phyloP scores from a whole-genome alignment of 2,797 vertebrate species.

The Paramormyrops hopkinsi region DNA sequence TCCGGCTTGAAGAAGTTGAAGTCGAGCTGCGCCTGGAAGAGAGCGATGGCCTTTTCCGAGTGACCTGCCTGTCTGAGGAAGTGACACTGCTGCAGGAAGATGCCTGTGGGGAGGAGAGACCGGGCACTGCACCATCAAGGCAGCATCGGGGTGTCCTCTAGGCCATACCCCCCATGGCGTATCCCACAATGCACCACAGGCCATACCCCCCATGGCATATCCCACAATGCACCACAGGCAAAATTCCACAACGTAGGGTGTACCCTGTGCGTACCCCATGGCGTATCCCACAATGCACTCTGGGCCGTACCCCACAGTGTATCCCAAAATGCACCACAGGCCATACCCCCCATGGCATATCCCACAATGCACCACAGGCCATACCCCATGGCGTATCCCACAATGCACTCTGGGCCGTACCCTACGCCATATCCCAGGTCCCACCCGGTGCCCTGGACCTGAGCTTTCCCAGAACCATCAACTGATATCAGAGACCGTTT shows the following conservation, averaged over 20 bases:
- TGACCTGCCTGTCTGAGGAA: constrained; percentile 82
- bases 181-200: neutral
- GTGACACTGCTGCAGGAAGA: constrained; percentile 83
- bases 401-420: neutral
- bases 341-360: neutral
- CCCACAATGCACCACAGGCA: neutral
- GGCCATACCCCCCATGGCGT: neutral
- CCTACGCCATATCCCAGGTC: neutral
- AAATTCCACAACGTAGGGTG: too few species aligned
- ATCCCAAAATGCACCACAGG: too few species aligned
- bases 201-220: neutral
- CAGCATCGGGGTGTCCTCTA: neutral
- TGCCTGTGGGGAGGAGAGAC: constrained; percentile 46
- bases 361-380: neutral
- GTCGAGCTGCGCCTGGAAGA: constrained; percentile 72
- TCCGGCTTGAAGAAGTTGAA: constrained; percentile 78
- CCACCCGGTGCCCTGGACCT: neutral
- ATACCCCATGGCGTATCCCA: neutral
- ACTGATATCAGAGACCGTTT: neutral
- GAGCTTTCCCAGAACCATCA: neutral
- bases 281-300: neutral
- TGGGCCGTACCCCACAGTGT: neutral
- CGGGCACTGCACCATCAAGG: neutral
- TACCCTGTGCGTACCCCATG: neutral
- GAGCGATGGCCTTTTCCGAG: constrained; percentile 74